Base-by-base conservation (phyloP, 2,113 vertebrate genomes). In the Xenopus borealis region DNA sequence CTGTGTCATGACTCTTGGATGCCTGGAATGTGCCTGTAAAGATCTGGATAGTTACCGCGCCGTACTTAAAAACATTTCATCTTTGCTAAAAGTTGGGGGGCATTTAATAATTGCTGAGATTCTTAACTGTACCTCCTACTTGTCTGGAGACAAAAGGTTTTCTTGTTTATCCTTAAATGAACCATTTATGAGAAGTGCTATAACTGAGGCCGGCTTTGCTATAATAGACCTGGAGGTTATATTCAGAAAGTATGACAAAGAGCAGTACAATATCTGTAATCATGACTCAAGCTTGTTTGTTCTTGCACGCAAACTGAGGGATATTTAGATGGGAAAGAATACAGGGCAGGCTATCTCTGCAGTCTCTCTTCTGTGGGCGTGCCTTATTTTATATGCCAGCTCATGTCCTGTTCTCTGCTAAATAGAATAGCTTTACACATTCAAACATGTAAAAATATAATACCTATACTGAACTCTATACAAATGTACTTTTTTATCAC, bases 1-100 rank as follows among this genome's bases (percentile, higher is more conserved):
- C 69, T 87, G 90, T 12, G 2, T 92, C 11, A 10, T 92, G 23
- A 87, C 89, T 61, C 80, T 77, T 0, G 72, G 89, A 40, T 92
- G 91, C 69, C 50, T 91, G 57, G 85, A 91, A 3, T 81, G 62
- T 0, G 83, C 90, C 62, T 90, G 89, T 79, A 80, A 82, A 3
- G 88, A 90, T 78, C 75, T 85, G 19, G 61, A 80, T 3, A 33
- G 81, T 12, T 92, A 86, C 80, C 0, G 2, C 5, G 3, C n/a
- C 0, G 82, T 85, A 0, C 79, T 91, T 23, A 58, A 45, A 20
- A 85, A 86, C 57, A n/a, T 89, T 4, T 0, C 74, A 10, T 62
- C 65, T n/a, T 84, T 91, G 0, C 72, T 91, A 16, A 86, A 82
- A 79, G 85, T 79, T 0, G 84, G 87, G 4, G 88, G 88, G 1